Percentiles rank a stretch among this genome's conserved stretches.
phyloP scores from a whole-genome alignment of 2,113 vertebrate species.

The Xiphias gladius region DNA sequence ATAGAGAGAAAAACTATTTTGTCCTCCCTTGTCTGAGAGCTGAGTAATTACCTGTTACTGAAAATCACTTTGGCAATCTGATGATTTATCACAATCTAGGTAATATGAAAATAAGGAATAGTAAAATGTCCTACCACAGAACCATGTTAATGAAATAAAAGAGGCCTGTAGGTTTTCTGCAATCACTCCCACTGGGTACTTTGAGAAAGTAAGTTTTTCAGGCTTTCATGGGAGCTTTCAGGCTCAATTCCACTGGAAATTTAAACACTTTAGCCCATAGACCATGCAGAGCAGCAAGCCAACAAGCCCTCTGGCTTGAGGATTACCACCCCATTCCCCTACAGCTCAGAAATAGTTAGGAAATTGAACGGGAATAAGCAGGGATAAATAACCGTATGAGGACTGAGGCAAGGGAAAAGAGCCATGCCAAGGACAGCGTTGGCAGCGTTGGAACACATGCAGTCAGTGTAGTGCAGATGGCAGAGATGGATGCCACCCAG shows the following conservation, averaged over 20 bases:
- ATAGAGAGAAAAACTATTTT: neutral
- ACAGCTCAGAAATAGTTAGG: constrained; percentile 57
- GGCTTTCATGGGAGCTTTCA: constrained; percentile 47
- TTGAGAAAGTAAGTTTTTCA: constrained; percentile 45
- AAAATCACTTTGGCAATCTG: constrained; percentile 8
- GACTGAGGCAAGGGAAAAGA: constrained; percentile 50
- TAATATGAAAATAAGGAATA: neutral
- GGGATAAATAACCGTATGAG: constrained; percentile 71
- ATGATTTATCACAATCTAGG: neutral
- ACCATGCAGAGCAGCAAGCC: constrained; percentile 48
- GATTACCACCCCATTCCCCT: constrained; percentile 70
- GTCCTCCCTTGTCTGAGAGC: neutral
- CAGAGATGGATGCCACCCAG: constrained; percentile 75
- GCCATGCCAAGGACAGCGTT: constrained; percentile 57
- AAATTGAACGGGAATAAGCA: constrained; percentile 71
- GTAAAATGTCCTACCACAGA: neutral
- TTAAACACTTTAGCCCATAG: constrained; percentile 53
- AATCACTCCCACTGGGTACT: constrained; percentile 55
- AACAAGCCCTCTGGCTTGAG: constrained; percentile 56
- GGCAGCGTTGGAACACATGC: constrained; percentile 61
- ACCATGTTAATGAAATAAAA: constrained; percentile 39
- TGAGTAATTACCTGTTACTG: neutral
- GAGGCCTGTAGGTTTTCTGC: constrained; percentile 47
- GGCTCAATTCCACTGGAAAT: constrained; percentile 64
- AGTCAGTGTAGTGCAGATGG: constrained; percentile 61